These are phyloP conservation scores for Blastomussa wellsi DNA, from an alignment of 92 coral and sea anemone genomes.

Conservation along the genomic window DNA sequence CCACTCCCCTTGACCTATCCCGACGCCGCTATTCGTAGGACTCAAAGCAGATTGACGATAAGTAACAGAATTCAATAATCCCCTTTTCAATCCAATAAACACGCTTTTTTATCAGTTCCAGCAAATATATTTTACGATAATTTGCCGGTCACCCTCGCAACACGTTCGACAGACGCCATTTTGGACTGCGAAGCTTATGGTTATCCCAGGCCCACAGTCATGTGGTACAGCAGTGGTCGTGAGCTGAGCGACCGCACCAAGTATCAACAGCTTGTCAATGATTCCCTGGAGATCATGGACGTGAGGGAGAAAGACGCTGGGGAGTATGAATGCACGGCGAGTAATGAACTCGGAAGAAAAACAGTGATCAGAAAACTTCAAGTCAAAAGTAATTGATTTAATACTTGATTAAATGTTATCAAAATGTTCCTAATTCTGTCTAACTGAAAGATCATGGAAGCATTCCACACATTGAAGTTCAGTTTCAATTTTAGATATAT, in stretches of 20 bases:
- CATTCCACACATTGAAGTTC: too few relatives aligned
- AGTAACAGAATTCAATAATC: background rate
- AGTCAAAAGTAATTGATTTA: slow-evolving; percentile 77
- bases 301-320: slow-evolving; percentile 78
- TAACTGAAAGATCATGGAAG: too few relatives aligned
- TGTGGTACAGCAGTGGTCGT: slow-evolving; percentile 88
- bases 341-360: slow-evolving; percentile 69
- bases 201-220: slow-evolving; percentile 80
- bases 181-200: slow-evolving; percentile 87
- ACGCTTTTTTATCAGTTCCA: slow-evolving; percentile 37
- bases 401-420: background rate
- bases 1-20: too few relatives aligned
- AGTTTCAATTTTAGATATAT: too few relatives aligned
- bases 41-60: too few relatives aligned
- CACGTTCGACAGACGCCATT: slow-evolving; percentile 63
- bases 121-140: slow-evolving; percentile 74
- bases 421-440: too few relatives aligned
- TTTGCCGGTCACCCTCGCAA: slow-evolving; percentile 68
- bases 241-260: slow-evolving; percentile 59
- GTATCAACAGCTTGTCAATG: slow-evolving; percentile 66
- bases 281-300: slow-evolving; percentile 71
- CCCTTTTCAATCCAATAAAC: background rate
- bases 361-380: slow-evolving; percentile 70
- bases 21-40: too few relatives aligned
- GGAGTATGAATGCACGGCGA: slow-evolving; percentile 84